Evolutionary conservation across 2,888 invertebrate species (phyloP), one percentile per base, ranked within the genome.

Genomic region (Caenorhabditis panamensis): DNA sequence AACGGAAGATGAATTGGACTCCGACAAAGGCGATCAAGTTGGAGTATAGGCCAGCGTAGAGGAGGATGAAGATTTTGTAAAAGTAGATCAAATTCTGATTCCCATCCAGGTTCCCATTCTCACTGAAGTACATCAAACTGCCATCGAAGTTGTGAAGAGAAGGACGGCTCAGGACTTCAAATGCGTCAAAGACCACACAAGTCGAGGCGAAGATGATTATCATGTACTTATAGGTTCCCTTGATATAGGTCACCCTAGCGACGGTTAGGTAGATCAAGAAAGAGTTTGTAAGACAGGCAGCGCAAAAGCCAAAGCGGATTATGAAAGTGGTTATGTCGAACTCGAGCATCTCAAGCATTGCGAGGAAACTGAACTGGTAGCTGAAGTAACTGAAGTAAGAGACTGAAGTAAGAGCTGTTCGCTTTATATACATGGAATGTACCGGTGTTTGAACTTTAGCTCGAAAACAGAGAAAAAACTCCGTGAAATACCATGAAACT

Each of bases 1-100:
- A 68, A 16, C 68, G 68, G 20, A 49, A 59, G 6, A 68, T 49
- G 49, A 68, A 68, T n/a, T 68, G 68, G 26, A 68, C 16, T 5
- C 56, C 58, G 6, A 59, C 58, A 36, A 68, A 49, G 0, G 58
- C 47, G 13, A 68, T 68, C 13, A 68, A n/a, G 31, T 41, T 56
- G 11, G 31, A 47, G 49, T 58, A 68, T 5, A 68, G 3, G 22
- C 68, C 58, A 1, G 58, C 58, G 49, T 68, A 56, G 1, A 53
- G n/a, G 26, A 47, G 26, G 20, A 58, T 58, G 3, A 31, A 28
- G 1, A 54, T 20, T 18, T 53, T 26, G 18, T 56, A 28, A 20
- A 54, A 41, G 18, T 31, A 44, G 37, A 54, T 26, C 22, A 53
- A 22, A 37, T 36, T n/a, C 31, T 31, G 5, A 31, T 31, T 9